Evolutionary conservation across 2,113 vertebrate species (phyloP).

Genomic region (Calypte anna): DNA sequence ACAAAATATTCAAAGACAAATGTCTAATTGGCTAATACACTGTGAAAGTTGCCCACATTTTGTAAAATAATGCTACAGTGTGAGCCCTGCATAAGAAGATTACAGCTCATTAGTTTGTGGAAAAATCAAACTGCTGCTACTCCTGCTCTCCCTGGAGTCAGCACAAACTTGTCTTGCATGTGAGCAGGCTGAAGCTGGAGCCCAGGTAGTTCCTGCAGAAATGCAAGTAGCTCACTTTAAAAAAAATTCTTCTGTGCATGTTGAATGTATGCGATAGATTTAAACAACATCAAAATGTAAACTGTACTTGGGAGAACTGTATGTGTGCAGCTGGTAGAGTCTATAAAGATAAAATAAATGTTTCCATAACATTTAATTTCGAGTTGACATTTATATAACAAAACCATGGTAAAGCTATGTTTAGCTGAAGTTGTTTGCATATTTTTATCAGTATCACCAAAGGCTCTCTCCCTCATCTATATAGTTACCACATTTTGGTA

Average conservation of each 20-base stretch:
- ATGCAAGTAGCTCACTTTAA: constrained; percentile 27
- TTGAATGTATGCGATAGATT: constrained; percentile 47
- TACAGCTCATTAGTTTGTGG: neutral
- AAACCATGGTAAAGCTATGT: constrained; percentile 65
- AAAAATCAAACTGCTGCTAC: neutral
- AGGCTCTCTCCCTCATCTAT: constrained; percentile 33
- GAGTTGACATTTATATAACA: constrained; percentile 69
- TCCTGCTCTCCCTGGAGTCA: neutral
- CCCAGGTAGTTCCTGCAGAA: neutral
- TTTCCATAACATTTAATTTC: constrained; percentile 70
- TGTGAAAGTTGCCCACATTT: neutral
- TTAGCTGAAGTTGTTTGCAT: constrained; percentile 64
- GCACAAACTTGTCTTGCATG: neutral
- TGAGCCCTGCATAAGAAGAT: neutral
- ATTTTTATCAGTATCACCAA: constrained; percentile 42
- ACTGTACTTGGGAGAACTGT: constrained; percentile 49
- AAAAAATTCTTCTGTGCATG: constrained; percentile 33
- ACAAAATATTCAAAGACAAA: neutral
- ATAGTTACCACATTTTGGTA: constrained; percentile 42
- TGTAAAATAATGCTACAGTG: neutral
- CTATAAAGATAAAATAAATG: constrained; percentile 64
- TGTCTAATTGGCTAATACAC: neutral
- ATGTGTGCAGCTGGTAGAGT: constrained; percentile 46
- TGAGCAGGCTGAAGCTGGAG: neutral
- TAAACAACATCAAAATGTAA: constrained; percentile 67